Base-by-base conservation (phyloP, 1,140 invertebrate species). In the Drosophila sproati region DNA sequence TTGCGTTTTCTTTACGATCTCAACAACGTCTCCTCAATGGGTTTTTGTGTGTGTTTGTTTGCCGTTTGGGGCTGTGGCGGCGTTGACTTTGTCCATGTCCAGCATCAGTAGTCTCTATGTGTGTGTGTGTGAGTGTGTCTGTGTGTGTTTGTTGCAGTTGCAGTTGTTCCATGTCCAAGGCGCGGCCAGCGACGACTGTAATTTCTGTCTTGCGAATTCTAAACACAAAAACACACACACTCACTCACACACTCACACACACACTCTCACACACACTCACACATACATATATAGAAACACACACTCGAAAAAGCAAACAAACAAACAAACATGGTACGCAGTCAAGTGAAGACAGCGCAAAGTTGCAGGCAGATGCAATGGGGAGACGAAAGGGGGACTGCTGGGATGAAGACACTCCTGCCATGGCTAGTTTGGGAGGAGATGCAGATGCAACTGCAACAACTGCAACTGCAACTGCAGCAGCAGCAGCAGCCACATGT, bases 251-350 rank as follows among this genome's bases (percentile, higher is more conserved):
- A 1, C 20, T 0, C 71, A 69, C 54, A 71, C 41, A 71, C 67
- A 78, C 77, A 76, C 63, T 67, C 41, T n/a, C 12, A 12, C 71
- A 69, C 54, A 64, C 54, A 73, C 20, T 20, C 20, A 20, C 71
- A 69, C 54, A 64, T 43, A 78, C 41, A 55, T 12, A 74, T 6
- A 39, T 20, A 59, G 41, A 55, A 32, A 71, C 41, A 71, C 67
- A 78, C 77, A 76, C 63, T 67, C 41, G 59, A 72, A 72, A 67
- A 66, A 82, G 86, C 69, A 77, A 78, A 85, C 73, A 83, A 82
- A 78, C 82, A 86, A 87, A 88, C 69, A 80, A 83, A 89, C 74
- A 83, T 80, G 82, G 52, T 80, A 87, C 83, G 85, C 85, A 87
- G 85, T 89, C 82, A 88, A 87, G 80, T 89, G 83, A 87, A 87